A percentile compares a stretch with the other conserved stretches of the same genome.
These are phyloP conservation scores for Melanaphis sacchari DNA, from an alignment of 1,140 invertebrate genomes.

Conservation along the genomic window DNA sequence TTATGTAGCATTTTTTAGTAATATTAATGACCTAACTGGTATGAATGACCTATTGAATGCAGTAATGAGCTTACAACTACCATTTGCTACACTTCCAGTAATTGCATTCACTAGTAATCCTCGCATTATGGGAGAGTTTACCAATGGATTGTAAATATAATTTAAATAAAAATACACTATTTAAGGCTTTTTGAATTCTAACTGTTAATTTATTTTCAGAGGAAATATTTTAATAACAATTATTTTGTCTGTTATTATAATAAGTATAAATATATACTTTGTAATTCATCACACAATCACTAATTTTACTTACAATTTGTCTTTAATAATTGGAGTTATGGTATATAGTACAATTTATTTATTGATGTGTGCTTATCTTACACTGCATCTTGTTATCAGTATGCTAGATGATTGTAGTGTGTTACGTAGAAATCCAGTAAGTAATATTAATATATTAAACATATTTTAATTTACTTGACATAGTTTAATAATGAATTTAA, in stretches of 20 bases:
- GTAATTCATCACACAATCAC: slow-evolving; percentile 66
- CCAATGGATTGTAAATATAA: slow-evolving; percentile 73
- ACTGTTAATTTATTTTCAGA: slow-evolving; percentile 65
- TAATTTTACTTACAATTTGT: slow-evolving; percentile 37
- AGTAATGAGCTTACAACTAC: slow-evolving; percentile 85
- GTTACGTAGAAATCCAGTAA: slow-evolving; percentile 59
- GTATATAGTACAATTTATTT: slow-evolving; percentile 60
- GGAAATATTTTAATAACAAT: slow-evolving; percentile 74
- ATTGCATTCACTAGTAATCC: slow-evolving; percentile 85
- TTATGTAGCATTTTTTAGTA: slow-evolving; percentile 76
- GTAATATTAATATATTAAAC: slow-evolving; percentile 14
- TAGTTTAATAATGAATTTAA: not conserved
- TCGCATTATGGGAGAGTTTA: slow-evolving; percentile 84
- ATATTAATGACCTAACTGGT: slow-evolving; percentile 77
- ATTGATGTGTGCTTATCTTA: slow-evolving; percentile 61
- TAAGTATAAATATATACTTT: slow-evolving; percentile 85
- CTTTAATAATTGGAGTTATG: slow-evolving; percentile 45
- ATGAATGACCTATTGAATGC: slow-evolving; percentile 94
- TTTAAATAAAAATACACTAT: slow-evolving; percentile 26
- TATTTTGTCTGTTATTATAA: slow-evolving; percentile 74
- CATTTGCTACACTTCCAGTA: slow-evolving; percentile 84
- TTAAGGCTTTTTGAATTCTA: not conserved
- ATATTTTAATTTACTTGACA: not conserved
- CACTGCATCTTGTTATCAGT: slow-evolving; percentile 73
- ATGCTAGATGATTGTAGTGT: slow-evolving; percentile 67